A percentile compares a stretch with the other conserved stretches of the same genome.
phyloP scores from a whole-genome alignment of 1,140 invertebrate species.

The Paraescarpia echinospica region DNA sequence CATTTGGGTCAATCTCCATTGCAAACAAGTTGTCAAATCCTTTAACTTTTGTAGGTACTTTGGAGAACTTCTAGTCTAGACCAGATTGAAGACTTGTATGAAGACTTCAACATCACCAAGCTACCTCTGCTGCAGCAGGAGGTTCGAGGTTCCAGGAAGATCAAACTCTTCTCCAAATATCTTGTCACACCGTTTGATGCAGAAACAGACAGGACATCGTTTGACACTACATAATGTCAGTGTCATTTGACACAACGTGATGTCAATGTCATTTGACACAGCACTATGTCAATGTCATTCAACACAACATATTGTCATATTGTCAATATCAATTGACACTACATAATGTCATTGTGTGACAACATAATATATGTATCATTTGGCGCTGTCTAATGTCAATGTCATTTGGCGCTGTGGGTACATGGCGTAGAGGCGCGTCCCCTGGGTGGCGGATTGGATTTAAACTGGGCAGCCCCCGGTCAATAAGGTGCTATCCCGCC shows the following conservation, averaged over 20 bases:
- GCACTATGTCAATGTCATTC: background rate
- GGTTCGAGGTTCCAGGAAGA: conserved; percentile 84
- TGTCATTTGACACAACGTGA: background rate
- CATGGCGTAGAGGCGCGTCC: no score
- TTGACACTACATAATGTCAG: background rate
- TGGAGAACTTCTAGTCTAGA: conserved; percentile 60
- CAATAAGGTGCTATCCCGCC: no score
- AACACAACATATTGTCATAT: background rate
- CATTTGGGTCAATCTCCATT: conserved; percentile 95
- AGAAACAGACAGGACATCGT: conserved; percentile 17
- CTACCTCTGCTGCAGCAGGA: conserved; percentile 92
- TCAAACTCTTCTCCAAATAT: conserved; percentile 87
- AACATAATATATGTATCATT: background rate
- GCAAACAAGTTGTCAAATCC: conserved; percentile 95
- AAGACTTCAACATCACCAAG: conserved; percentile 97
- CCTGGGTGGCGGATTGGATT: no score
- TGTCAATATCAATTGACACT: background rate
- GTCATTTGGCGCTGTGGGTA: no score
- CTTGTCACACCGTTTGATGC: conserved; percentile 72
- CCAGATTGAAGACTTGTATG: conserved; percentile 94
- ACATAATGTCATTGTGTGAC: no score
- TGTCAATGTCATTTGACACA: background rate
- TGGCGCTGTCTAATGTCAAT: background rate
- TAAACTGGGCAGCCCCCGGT: no score
- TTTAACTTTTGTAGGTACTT: conserved; percentile 56